Base-by-base conservation (phyloP, 1,140 invertebrate species). In the Formica exsecta region DNA sequence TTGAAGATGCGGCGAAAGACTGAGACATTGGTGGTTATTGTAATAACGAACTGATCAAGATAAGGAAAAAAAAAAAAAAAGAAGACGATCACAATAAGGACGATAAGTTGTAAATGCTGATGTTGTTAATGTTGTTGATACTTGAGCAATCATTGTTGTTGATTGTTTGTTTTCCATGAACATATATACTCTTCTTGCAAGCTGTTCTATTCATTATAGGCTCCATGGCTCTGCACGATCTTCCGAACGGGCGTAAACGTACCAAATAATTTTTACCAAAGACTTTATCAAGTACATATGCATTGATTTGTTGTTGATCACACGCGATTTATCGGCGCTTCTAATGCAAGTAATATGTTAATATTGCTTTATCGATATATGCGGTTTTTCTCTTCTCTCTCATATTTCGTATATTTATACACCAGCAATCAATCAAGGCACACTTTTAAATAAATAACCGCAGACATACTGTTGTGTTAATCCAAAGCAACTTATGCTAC, bases 111-210 rank as follows among this genome's bases (percentile, higher is more conserved):
- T 89, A 91, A 70, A 90, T 87, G 87, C 87, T 66, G 87, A 92
- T 93, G 89, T 93, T 93, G 91, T 93, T 93, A 93, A 93, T 93
- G 92, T 93, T 93, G 92, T 93, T 93, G 87, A 93, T 93, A 93
- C 57, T 92, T 92, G 90, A 93, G 71, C 88, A 89, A 93, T 93
- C 92, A 92, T 92, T 92, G 91, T 93, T 93, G 91, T 93, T 93
- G 87, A 93, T 51, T 93, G 92, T 93, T 93, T 93, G 92, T 93
- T 93, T 93, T 89, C 92, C 85, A 86, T 91, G 70, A 92, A 92
- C 25, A 48, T 59, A 71, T 61, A 73, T 83, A 92, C 66, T 83
- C 85, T 88, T 59, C 76, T 80, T 86, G 85, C 91, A 92, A 92
- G 70, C 81, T 92, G 77, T 90, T 91, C 48, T 88, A 90, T 89